Evolutionary conservation across 1,140 invertebrate genomes (phyloP).

Genomic region (Arctopsyche grandis): DNA sequence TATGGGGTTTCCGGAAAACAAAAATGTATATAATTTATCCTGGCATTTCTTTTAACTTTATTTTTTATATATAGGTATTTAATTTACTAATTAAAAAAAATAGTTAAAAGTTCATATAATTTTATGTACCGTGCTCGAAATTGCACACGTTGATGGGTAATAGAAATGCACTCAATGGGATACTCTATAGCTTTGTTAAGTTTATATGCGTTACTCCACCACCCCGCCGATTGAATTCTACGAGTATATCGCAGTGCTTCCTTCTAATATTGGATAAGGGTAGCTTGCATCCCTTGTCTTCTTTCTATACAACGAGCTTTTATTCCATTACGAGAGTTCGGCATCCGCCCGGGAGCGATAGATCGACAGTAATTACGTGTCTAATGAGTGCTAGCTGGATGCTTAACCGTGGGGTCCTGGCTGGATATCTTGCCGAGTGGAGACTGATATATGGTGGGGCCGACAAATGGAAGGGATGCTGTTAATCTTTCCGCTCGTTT

Average conservation of each 20-base stretch:
- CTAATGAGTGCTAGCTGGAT: slow-evolving; percentile 45
- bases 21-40: too few species aligned
- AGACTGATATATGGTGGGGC: slow-evolving; percentile 24
- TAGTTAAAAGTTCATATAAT: too few species aligned
- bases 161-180: too few species aligned
- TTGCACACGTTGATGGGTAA: too few species aligned
- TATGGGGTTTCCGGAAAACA: too few species aligned
- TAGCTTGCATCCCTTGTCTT: slow-evolving; percentile 19
- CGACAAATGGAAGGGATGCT: slow-evolving; percentile 30
- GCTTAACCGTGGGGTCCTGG: slow-evolving; percentile 29
- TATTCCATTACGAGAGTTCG: slow-evolving; percentile 31
- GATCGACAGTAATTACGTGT: slow-evolving; percentile 52
- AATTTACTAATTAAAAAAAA: too few species aligned
- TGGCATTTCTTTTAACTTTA: too few species aligned
- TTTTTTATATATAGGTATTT: too few species aligned
- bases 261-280: slow-evolving; percentile 3
- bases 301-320: slow-evolving; percentile 25
- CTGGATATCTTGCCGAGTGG: not conserved
- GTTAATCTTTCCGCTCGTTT: slow-evolving; percentile 39
- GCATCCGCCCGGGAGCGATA: slow-evolving; percentile 36
- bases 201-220: not conserved
- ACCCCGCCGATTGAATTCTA: not conserved
- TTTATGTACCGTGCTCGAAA: too few species aligned
- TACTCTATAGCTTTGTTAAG: not conserved
- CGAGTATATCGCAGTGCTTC: not conserved